A percentile compares a stretch with the other conserved stretches of the same genome.
These are phyloP conservation scores for Aphidius colemani DNA, from an alignment of 2,888 invertebrate species.

Conservation along the genomic window DNA sequence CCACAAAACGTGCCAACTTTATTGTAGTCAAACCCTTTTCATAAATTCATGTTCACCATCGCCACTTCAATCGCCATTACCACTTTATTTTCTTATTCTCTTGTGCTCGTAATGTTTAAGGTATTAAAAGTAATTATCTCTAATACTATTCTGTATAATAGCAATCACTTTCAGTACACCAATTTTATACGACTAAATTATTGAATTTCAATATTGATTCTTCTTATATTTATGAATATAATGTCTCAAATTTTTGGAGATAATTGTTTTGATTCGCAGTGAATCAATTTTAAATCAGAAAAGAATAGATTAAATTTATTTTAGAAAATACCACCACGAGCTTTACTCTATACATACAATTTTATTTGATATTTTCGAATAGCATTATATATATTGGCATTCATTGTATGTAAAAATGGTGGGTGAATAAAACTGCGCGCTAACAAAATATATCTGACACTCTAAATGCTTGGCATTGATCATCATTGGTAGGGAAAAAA, in stretches of 20 bases:
- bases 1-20: slow-evolving; percentile 59
- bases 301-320: neutral
- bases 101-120: slow-evolving; percentile 12
- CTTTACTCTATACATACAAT: no score
- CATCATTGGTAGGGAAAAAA: slow-evolving; percentile 46
- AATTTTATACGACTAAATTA: slow-evolving; percentile 5
- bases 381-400: neutral
- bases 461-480: slow-evolving; percentile 57
- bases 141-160: slow-evolving; percentile 9
- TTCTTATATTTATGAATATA: no score
- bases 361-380: neutral
- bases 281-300: neutral
- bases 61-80: slow-evolving; percentile 40
- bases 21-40: slow-evolving; percentile 50
- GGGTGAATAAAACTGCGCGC: slow-evolving; percentile 44
- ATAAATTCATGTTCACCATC: no score
- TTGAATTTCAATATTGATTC: neutral
- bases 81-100: slow-evolving; percentile 54
- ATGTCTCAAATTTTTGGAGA: no score
- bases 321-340: no score
- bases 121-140: slow-evolving; percentile 19
- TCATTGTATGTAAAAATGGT: slow-evolving; percentile 14
- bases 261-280: no score
- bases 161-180: slow-evolving; percentile 13
- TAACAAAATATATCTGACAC: slow-evolving; percentile 44